Conservation (phyloP, 1,140 invertebrate species). For the Periplaneta americana region DNA sequence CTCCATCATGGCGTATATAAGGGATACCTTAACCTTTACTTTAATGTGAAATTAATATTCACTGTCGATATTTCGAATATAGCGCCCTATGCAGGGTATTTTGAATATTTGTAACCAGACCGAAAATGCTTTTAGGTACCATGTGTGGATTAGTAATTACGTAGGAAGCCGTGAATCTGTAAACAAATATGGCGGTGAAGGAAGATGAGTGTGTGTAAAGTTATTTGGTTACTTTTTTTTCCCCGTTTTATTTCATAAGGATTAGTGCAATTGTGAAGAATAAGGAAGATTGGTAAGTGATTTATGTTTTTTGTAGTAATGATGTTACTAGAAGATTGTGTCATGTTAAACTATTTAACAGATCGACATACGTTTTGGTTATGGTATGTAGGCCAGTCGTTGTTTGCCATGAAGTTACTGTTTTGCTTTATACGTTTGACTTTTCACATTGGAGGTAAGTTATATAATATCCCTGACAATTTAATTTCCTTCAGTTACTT, state of each 20-base stretch:
- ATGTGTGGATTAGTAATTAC: not conserved
- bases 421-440: not conserved
- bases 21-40: too few species aligned
- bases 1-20: too few species aligned
- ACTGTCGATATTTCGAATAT: too few species aligned
- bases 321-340: not conserved
- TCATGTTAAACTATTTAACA: not conserved
- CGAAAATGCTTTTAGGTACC: too few species aligned
- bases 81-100: too few species aligned
- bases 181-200: not conserved
- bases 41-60: too few species aligned
- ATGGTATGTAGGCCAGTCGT: not conserved
- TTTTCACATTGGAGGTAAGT: not conserved
- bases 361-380: not conserved
- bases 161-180: not conserved
- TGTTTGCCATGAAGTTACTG: not conserved
- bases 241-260: not conserved
- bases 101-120: too few species aligned
- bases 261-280: not conserved
- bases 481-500: too few species aligned
- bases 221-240: too few species aligned
- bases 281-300: not conserved
- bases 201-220: not conserved
- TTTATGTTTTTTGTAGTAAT: not conserved
- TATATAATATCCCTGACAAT: too few species aligned